phyloP scores from a whole-genome alignment of 2,113 vertebrate species.

The Puma concolor region DNA sequence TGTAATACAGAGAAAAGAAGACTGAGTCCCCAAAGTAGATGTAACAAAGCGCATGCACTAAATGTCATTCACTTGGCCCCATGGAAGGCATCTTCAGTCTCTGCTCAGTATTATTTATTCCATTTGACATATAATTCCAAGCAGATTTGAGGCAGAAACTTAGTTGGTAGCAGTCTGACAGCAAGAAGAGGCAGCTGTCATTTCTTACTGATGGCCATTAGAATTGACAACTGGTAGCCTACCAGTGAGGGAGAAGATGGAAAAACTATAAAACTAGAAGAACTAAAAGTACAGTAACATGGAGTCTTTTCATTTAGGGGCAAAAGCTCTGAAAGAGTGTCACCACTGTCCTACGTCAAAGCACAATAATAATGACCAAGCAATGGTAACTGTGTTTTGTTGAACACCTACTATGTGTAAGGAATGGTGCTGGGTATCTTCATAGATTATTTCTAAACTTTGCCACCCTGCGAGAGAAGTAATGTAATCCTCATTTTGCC shows the following conservation, averaged over 20 bases:
- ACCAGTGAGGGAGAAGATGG: neutral
- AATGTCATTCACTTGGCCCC: neutral
- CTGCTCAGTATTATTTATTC: constrained; percentile 36
- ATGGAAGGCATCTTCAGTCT: neutral
- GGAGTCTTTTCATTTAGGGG: neutral
- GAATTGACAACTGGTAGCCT: constrained; percentile 17
- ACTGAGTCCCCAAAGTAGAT: neutral
- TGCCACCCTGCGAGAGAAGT: neutral
- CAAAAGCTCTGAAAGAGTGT: neutral
- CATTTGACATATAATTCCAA: constrained; percentile 77
- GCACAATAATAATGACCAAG: neutral
- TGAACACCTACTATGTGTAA: neutral
- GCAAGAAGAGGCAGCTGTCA: constrained; percentile 41
- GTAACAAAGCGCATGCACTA: neutral
- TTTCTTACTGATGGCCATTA: neutral
- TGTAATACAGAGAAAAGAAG: neutral
- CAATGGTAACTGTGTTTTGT: neutral
- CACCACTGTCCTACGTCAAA: neutral
- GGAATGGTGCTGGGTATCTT: neutral
- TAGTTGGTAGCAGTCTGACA: constrained; percentile 56
- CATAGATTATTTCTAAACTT: neutral
- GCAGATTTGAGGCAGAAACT: constrained; percentile 68
- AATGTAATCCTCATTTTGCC: neutral
- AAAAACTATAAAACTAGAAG: neutral
- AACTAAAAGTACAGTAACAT: neutral